Percentiles rank a stretch among this genome's conserved stretches.
Evolutionary conservation across 2,797 vertebrate species (phyloP).

Genomic region (Argya squamiceps): DNA sequence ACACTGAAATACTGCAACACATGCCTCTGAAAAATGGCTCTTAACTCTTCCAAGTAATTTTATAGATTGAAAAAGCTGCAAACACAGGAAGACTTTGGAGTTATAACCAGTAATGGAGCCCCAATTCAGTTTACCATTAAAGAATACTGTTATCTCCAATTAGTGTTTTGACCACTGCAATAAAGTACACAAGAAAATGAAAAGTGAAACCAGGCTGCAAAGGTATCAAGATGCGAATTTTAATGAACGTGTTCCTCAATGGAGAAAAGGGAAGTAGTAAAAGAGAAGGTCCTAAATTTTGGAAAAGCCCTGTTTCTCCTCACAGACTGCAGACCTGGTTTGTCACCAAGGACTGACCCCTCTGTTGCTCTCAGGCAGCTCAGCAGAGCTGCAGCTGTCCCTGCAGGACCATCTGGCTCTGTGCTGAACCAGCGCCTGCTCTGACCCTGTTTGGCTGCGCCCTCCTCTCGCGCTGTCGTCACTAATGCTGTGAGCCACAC

Average conservation of each 20-base stretch:
- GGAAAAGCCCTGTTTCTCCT: background rate
- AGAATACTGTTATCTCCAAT: background rate
- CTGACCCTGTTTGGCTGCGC: background rate
- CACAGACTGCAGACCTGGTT: background rate
- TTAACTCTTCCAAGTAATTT: background rate
- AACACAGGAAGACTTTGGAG: background rate
- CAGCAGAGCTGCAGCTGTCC: constrained; percentile 56
- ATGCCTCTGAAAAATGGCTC: background rate
- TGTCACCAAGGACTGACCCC: constrained; percentile 46
- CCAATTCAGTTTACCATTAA: background rate
- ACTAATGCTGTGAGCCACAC: background rate
- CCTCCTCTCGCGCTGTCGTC: background rate
- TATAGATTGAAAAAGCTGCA: background rate
- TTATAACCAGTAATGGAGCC: background rate
- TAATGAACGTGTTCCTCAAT: background rate
- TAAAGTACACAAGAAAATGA: background rate
- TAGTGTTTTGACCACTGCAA: background rate
- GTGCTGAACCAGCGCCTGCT: background rate
- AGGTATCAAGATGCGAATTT: constrained; percentile 1
- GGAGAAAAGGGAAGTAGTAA: background rate
- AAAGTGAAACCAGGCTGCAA: background rate
- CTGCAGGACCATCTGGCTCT: constrained; percentile 65
- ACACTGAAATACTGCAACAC: background rate
- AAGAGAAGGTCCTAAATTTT: background rate
- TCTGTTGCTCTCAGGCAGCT: constrained; percentile 45